phyloP scores from a whole-genome alignment of 2,797 vertebrate genomes.

The Tokudaia tokunoshimensis region DNA sequence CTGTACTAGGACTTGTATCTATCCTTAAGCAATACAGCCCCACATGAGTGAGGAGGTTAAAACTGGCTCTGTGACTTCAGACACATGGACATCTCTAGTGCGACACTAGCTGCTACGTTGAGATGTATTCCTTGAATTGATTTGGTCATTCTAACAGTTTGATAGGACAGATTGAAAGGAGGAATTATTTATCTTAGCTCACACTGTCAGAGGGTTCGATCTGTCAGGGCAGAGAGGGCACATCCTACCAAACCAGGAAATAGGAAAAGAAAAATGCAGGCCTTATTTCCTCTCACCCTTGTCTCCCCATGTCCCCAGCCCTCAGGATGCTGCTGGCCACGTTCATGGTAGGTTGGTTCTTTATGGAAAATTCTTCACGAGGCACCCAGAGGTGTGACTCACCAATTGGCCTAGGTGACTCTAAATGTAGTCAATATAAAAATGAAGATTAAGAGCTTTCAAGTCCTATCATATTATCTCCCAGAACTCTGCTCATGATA shows the following conservation, averaged over 20 bases:
- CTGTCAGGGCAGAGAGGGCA: background rate
- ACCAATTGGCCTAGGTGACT: no score
- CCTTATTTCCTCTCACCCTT: background rate
- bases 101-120: background rate
- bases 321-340: no score
- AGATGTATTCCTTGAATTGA: background rate
- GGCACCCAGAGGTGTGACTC: background rate
- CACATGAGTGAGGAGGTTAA: background rate
- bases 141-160: background rate
- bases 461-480: background rate
- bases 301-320: background rate
- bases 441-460: background rate
- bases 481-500: background rate
- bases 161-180: background rate
- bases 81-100: accelerated
- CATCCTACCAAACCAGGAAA: background rate
- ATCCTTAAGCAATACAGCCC: no score
- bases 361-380: background rate
- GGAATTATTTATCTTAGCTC: background rate
- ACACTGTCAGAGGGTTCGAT: background rate
- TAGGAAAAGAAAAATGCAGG: background rate
- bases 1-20: background rate
- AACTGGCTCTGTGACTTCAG: background rate
- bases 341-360: background rate
- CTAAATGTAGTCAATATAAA: background rate